Evolutionary conservation across 2,797 vertebrate species (phyloP).

Genomic region (Gallirallus australis): DNA sequence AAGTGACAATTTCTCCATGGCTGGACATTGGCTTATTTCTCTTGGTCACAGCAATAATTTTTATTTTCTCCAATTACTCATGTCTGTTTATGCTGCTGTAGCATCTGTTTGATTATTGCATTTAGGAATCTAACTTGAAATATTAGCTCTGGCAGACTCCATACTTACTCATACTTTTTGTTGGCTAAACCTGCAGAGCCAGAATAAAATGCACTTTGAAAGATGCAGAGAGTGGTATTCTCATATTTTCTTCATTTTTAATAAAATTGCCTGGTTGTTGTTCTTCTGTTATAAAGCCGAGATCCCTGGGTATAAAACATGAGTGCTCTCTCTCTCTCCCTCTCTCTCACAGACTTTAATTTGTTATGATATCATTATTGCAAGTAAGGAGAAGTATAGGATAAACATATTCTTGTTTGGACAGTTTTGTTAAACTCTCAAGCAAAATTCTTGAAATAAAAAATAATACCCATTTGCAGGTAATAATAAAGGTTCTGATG

Average conservation of each 20-base stretch:
- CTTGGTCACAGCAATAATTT: neutral
- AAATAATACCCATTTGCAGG: fast-evolving
- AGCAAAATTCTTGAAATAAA: neutral
- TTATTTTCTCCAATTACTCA: neutral
- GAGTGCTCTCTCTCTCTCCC: fast-evolving
- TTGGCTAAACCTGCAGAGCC: neutral
- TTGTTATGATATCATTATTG: neutral
- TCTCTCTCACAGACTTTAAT: neutral
- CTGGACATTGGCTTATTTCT: neutral
- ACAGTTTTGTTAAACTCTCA: neutral
- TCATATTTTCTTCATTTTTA: neutral
- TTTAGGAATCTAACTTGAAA: neutral
- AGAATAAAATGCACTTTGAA: neutral
- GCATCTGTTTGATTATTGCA: neutral
- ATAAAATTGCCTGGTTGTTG: neutral
- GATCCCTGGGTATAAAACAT: neutral
- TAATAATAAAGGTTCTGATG: neutral
- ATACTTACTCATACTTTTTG: neutral
- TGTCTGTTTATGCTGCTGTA: neutral
- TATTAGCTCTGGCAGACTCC: neutral
- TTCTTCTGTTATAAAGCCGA: neutral
- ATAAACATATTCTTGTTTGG: neutral
- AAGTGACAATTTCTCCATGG: neutral
- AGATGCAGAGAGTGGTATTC: neutral
- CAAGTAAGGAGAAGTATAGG: neutral